A percentile compares a stretch with the other conserved stretches of the same genome.
Evolutionary conservation across 2,888 invertebrate species (phyloP).

Genomic region (Lutraria lutraria): DNA sequence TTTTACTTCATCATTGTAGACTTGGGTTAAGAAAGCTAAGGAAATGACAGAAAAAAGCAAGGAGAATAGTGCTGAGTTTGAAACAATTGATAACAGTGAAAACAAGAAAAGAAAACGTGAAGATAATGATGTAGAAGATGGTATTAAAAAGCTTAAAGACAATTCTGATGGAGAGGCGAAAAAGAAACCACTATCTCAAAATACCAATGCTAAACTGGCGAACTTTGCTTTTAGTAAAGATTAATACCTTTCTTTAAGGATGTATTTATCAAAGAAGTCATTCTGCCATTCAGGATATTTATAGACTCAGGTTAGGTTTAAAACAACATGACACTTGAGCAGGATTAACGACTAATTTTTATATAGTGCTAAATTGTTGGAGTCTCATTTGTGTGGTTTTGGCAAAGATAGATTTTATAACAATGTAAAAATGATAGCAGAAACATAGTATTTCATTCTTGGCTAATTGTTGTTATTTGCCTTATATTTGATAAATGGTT

Average conservation of each 20-base stretch:
- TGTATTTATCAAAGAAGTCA: too few species aligned
- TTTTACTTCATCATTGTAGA: constrained; percentile 61
- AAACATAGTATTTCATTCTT: too few species aligned
- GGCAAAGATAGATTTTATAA: too few species aligned
- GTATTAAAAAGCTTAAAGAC: constrained; percentile 64
- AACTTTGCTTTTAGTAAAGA: constrained; percentile 78
- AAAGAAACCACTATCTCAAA: constrained; percentile 75
- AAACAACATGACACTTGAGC: too few species aligned
- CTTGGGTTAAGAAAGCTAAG: constrained; percentile 79
- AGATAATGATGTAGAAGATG: constrained; percentile 61
- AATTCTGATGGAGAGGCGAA: constrained; percentile 53
- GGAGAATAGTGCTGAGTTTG: constrained; percentile 57
- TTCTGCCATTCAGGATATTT: too few species aligned
- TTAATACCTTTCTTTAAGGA: constrained; percentile 12
- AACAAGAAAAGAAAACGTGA: constrained; percentile 75
- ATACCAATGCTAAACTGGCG: constrained; percentile 79
- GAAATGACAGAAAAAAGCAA: constrained; percentile 59
- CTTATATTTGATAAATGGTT: too few species aligned
- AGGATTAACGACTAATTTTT: too few species aligned
- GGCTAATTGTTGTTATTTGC: too few species aligned
- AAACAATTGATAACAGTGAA: constrained; percentile 26
- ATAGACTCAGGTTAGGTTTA: too few species aligned
- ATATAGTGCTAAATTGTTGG: too few species aligned
- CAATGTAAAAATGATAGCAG: too few species aligned
- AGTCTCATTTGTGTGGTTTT: too few species aligned